A percentile compares a stretch with the other conserved stretches of the same genome.
Evolutionary conservation across 1,140 invertebrate genomes (phyloP).

Genomic region (Archivesica marissinica): DNA sequence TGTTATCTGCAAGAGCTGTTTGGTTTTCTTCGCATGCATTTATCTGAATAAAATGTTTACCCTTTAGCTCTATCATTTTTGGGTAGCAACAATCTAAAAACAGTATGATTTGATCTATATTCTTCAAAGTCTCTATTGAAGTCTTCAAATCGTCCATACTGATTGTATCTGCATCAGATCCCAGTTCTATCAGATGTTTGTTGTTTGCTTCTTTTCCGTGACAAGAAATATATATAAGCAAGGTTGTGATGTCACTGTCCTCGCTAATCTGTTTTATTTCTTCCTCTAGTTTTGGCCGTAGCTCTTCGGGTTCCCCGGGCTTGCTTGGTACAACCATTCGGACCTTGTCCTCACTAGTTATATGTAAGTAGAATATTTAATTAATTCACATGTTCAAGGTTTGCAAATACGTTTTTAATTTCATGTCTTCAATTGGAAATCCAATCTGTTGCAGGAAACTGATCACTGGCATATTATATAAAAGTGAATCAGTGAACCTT

Average conservation of each 20-base stretch:
- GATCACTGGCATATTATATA: too few species aligned
- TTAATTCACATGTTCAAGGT: too few species aligned
- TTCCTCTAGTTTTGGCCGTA: background rate
- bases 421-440: too few species aligned
- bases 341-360: background rate
- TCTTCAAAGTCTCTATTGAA: background rate
- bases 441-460: too few species aligned
- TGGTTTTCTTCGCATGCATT: background rate
- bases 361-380: background rate
- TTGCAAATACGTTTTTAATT: too few species aligned
- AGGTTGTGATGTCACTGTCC: background rate
- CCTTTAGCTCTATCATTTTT: background rate
- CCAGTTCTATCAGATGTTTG: background rate
- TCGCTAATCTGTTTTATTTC: background rate
- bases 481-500: too few species aligned
- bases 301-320: background rate
- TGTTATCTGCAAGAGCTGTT: background rate
- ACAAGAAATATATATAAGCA: background rate
- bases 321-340: background rate
- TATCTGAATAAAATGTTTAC: background rate
- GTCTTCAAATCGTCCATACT: background rate
- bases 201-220: background rate
- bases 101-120: background rate
- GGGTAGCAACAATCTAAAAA: background rate
- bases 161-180: background rate